Percentiles rank a stretch among this genome's conserved stretches.
Evolutionary conservation across 2,888 invertebrate species (phyloP).

Genomic region (Acrocyrtus sp.): DNA sequence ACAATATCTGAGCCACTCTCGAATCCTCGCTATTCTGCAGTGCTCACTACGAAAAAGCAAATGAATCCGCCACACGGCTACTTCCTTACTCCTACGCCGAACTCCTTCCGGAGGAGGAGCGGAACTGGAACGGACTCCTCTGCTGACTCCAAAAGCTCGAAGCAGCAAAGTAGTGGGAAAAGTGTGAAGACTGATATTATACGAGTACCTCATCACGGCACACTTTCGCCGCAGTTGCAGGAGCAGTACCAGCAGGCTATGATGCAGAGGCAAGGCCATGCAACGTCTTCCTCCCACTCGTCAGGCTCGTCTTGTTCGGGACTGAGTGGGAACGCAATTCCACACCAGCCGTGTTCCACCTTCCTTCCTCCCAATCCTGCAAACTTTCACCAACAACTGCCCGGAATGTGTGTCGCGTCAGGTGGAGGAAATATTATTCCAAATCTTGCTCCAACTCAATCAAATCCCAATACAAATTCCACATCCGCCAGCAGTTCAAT

Average conservation of each 20-base stretch:
- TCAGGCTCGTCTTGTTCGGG: constrained; percentile 36
- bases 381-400: constrained; percentile 15
- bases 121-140: constrained; percentile 45
- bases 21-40: constrained; percentile 34
- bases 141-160: constrained; percentile 41
- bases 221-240: constrained; percentile 44
- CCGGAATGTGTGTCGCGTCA: neutral
- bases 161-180: constrained; percentile 34
- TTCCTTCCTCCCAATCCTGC: constrained; percentile 23
- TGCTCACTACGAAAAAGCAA: constrained; percentile 35
- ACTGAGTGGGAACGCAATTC: constrained; percentile 24
- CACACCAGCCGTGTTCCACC: constrained; percentile 30
- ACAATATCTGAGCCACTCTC: constrained; percentile 37
- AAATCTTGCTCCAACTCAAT: constrained; percentile 37
- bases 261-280: constrained; percentile 24
- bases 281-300: constrained; percentile 44
- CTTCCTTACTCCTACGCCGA: constrained; percentile 63
- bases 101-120: constrained; percentile 60
- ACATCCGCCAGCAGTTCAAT: constrained; percentile 39
- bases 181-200: constrained; percentile 63
- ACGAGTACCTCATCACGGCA: constrained; percentile 56
- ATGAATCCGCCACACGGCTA: constrained; percentile 39
- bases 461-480: constrained; percentile 44
- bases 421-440: constrained; percentile 3
- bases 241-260: constrained; percentile 25